phyloP scores from a whole-genome alignment of 2,797 vertebrate genomes.

The Peromyscus attwateri region DNA sequence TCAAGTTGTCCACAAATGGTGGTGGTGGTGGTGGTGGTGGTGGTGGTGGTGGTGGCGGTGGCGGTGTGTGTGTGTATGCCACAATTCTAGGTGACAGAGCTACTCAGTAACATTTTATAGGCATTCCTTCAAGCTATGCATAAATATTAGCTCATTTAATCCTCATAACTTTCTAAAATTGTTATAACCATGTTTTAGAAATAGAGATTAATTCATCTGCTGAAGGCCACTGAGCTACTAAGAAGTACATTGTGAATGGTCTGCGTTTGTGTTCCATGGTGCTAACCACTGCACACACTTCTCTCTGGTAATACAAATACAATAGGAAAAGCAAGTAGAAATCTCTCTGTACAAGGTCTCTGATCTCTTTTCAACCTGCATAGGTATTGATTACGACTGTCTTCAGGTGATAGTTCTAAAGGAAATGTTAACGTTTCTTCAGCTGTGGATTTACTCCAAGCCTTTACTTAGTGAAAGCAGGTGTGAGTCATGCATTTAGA shows the following conservation, averaged over 20 bases:
- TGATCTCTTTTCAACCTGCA: neutral
- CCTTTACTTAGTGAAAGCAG: conserved; percentile 17
- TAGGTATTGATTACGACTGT: conserved; percentile 1
- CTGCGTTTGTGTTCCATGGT: neutral
- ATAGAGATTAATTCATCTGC: conserved; percentile 12
- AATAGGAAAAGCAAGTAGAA: conserved; percentile 36
- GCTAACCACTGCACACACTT: neutral
- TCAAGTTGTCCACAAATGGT: conserved; percentile 6
- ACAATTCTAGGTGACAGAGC: neutral
- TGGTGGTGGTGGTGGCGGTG: neutral
- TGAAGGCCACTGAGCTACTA: neutral
- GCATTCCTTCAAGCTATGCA: neutral
- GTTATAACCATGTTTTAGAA: neutral
- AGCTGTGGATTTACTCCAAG: neutral
- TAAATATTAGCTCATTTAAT: neutral
- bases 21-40: too few relatives aligned
- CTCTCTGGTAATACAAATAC: neutral
- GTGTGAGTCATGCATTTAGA: neutral
- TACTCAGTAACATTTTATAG: neutral
- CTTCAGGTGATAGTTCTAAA: conserved; percentile 13
- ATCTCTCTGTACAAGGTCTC: neutral
- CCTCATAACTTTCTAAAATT: neutral
- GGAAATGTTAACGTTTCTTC: neutral
- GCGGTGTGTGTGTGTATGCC: neutral
- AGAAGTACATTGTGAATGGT: neutral